phyloP scores from a whole-genome alignment of 2,113 vertebrate species.

The Jaculus jaculus region DNA sequence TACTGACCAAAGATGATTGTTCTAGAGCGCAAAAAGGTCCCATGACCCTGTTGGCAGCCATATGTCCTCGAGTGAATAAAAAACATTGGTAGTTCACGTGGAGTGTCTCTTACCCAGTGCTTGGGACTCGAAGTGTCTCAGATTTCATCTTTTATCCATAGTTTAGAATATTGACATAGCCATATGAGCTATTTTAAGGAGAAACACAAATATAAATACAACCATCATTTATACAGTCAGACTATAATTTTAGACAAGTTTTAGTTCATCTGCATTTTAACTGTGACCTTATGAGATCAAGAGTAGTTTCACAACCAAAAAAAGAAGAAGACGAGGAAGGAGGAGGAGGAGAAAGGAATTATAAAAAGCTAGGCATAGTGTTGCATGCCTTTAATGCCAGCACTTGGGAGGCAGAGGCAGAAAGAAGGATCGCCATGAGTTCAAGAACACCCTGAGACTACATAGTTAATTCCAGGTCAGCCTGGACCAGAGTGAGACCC shows the following conservation, averaged over 20 bases:
- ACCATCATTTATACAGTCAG: not conserved
- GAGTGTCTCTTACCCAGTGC: not conserved
- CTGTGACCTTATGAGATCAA: not conserved
- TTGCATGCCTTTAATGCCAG: too few relatives aligned
- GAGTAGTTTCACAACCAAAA: too few relatives aligned
- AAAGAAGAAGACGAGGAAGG: too few relatives aligned
- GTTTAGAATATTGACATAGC: not conserved
- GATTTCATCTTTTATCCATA: not conserved
- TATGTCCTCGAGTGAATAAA: constrained; percentile 74
- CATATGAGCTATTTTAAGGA: not conserved
- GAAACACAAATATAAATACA: not conserved
- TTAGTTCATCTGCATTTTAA: not conserved
- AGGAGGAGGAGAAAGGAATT: too few relatives aligned
- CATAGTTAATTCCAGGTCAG: too few relatives aligned
- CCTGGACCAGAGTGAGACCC: too few relatives aligned
- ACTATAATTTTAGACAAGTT: not conserved
- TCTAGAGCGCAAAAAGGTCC: constrained; percentile 74
- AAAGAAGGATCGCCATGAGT: too few relatives aligned
- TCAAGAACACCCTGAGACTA: too few relatives aligned
- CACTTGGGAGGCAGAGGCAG: too few relatives aligned
- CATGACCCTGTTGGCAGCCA: constrained; percentile 73
- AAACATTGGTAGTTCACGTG: constrained; percentile 9
- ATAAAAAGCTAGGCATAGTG: too few relatives aligned
- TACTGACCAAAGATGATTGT: not conserved
- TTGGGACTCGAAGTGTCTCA: not conserved